Evolutionary conservation across 2,113 vertebrate genomes (phyloP), one percentile per base, ranked within the genome.

Genomic region (Asarcornis scutulata): DNA sequence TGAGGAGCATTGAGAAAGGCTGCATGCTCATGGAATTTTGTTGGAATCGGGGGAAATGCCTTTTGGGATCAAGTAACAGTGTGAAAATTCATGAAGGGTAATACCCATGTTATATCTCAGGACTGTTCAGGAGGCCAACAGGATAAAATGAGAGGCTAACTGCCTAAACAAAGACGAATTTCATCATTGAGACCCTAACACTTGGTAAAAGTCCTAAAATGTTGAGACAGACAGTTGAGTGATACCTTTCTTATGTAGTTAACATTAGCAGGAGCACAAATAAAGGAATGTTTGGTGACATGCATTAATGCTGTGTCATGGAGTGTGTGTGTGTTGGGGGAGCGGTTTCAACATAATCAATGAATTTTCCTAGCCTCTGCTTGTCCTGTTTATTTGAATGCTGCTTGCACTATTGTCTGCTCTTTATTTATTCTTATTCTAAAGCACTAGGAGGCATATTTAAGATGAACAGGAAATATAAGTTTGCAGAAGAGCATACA

Each of bases 21-120:
- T 88, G n/a, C 27, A 63, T n/a, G 22, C 32, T 71, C 79, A 46
- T 27, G 53, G 16, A 22, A 66, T 85, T 89, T 80, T 87, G 42
- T 76, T 85, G 84, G 78, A 89, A 76, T 78, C 63, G 16, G 11
- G 50, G 44, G 48, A 93, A 83, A 87, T 85, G 31, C 22, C 22
- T 63, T 80, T 77, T 16, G 48, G 63, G 26, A 63, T 94, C 42
- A 81, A 73, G 74, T 68, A 62, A 63, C 5, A 13, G 77, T 34
- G 62, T 83, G 15, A 42, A 79, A 38, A 17, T 81, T 92, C 50
- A 38, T 77, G 66, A 81, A 83, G 18, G 18, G 66, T 91, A 74
- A 77, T 40, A 62, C 84, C 81, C 9, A 17, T 1, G 2, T 87
- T 88, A 16, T 44, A 44, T 48, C 50, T 85, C 29, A 17, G 68